Conservation (phyloP, 2,113 vertebrate genomes). For the Narcine bancroftii region DNA sequence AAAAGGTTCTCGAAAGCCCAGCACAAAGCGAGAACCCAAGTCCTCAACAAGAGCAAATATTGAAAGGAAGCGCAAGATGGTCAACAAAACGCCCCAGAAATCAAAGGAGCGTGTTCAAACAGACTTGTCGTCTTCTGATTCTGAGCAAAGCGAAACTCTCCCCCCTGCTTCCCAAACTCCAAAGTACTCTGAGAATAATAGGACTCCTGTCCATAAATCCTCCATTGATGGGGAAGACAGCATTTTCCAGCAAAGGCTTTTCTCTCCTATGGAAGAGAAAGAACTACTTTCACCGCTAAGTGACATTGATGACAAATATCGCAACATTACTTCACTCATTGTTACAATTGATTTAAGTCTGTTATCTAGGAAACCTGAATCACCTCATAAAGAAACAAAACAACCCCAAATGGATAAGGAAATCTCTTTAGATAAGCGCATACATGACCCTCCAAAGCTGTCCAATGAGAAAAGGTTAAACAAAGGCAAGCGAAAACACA, state of each 20-base stretch:
- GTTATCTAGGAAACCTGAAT: conserved; percentile 81
- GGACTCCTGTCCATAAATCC: conserved; percentile 76
- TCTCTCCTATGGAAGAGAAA: conserved; percentile 94
- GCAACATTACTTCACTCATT: conserved; percentile 62
- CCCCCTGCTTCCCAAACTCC: conserved; percentile 92
- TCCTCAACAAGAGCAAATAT: conserved; percentile 72
- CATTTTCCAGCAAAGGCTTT: conserved; percentile 73
- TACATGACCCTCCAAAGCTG: conserved; percentile 75
- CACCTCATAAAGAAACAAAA: conserved; percentile 76
- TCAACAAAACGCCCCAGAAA: conserved; percentile 80
- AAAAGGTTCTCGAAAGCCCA: conserved; percentile 88
- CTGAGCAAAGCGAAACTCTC: conserved; percentile 90
- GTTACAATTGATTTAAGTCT: conserved; percentile 95
- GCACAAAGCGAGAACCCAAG: conserved; percentile 86
- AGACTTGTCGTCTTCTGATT: conserved; percentile 90
- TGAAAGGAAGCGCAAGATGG: conserved; percentile 79
- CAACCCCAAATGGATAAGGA: conserved; percentile 79
- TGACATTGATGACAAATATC: conserved; percentile 81
- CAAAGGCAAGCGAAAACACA: conserved; percentile 91
- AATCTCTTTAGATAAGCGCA: conserved; percentile 66
- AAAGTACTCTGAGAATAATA: conserved; percentile 85
- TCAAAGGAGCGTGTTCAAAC: conserved; percentile 90
- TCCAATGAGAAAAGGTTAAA: conserved; percentile 69
- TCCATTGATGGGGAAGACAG: conserved; percentile 69
- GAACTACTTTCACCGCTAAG: conserved; percentile 90